Percentiles rank a stretch among this genome's conserved stretches.
These are phyloP conservation scores for Parambassis ranga DNA, from an alignment of 2,797 vertebrate species.

Conservation along the genomic window DNA sequence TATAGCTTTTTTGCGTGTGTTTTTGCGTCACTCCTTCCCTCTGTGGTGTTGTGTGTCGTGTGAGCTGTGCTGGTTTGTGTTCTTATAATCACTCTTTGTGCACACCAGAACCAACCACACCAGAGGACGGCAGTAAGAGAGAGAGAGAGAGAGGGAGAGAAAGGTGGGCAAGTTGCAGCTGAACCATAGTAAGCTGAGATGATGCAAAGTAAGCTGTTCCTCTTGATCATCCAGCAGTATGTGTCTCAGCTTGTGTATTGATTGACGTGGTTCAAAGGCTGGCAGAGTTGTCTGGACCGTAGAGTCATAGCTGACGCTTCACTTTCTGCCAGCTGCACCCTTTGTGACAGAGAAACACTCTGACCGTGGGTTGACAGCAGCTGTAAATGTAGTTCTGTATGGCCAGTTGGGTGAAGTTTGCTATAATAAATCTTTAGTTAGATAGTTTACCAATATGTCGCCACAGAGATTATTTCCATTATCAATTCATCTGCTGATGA, in stretches of 20 bases:
- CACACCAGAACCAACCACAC: conserved; percentile 23
- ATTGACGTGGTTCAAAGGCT: conserved; percentile 29
- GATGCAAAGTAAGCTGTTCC: conserved; percentile 15
- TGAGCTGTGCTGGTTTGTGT: background rate
- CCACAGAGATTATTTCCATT: background rate
- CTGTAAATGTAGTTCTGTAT: background rate
- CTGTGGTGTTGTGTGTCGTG: background rate
- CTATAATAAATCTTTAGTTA: background rate
- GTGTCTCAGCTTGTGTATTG: conserved; percentile 29
- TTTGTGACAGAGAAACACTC: background rate
- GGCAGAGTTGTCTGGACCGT: conserved; percentile 45
- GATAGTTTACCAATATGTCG: conserved; percentile 13
- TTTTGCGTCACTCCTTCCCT: background rate
- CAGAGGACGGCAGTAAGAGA: conserved; percentile 52
- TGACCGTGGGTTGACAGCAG: background rate
- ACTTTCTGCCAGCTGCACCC: background rate
- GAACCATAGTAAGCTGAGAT: conserved; percentile 40
- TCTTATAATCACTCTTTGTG: conserved; percentile 28
- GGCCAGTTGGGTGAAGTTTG: background rate
- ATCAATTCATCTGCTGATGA: background rate
- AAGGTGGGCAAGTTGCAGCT: conserved; percentile 54
- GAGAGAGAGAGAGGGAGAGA: too few relatives aligned
- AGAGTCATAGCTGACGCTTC: conserved; percentile 45
- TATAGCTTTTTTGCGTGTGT: conserved; percentile 1
- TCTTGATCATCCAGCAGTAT: conserved; percentile 22